These are phyloP conservation scores for Hycleus cichorii DNA, from an alignment of 1,140 invertebrate genomes.

Conservation along the genomic window DNA sequence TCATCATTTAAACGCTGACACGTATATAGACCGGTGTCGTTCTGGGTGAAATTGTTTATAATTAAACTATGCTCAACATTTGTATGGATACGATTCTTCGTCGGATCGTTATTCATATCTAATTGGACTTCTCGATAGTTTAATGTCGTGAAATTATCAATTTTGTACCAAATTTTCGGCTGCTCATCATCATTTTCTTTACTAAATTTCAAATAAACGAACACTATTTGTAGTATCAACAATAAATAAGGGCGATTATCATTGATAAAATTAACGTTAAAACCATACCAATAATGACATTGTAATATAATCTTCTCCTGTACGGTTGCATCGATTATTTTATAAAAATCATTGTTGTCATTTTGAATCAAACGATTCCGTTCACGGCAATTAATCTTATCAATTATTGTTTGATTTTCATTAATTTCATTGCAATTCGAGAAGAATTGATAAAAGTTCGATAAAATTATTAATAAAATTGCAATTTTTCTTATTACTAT, in stretches of 20 bases:
- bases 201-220: slow-evolving; percentile 21
- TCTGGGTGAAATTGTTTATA: slow-evolving; percentile 36
- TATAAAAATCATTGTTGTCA: slow-evolving; percentile 43
- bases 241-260: not conserved
- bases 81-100: slow-evolving; percentile 40
- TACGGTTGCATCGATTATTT: slow-evolving; percentile 41
- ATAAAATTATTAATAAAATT: too few species aligned
- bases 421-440: too few species aligned
- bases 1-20: slow-evolving; percentile 43
- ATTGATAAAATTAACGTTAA: not conserved
- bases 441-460: too few species aligned
- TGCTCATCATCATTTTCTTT: slow-evolving; percentile 38
- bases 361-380: slow-evolving; percentile 40
- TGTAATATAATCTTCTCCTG: slow-evolving; percentile 41
- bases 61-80: slow-evolving; percentile 42
- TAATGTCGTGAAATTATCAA: slow-evolving; percentile 37
- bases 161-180: slow-evolving; percentile 47
- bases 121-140: slow-evolving; percentile 31
- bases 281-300: slow-evolving; percentile 45
- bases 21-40: slow-evolving; percentile 46
- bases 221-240: not conserved
- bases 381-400: slow-evolving; percentile 40
- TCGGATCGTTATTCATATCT: slow-evolving; percentile 42
- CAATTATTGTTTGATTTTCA: too few species aligned
- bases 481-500: not conserved